phyloP scores from a whole-genome alignment of 2,113 vertebrate species.

The Eubucco bourcierii region DNA sequence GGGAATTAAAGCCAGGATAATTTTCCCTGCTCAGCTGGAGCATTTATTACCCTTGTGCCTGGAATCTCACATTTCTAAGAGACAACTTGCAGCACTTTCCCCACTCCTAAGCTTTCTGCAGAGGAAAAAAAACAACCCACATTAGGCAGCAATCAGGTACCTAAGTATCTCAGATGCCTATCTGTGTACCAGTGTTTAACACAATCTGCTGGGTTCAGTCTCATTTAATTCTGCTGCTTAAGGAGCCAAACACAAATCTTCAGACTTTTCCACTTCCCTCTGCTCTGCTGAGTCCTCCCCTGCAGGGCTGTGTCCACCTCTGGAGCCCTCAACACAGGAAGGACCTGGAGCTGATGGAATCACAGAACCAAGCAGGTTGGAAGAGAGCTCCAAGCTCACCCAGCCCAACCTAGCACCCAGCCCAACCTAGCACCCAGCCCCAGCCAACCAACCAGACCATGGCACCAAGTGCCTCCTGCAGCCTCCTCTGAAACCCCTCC shows the following conservation, averaged over 20 bases:
- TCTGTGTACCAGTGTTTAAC: conserved; percentile 13
- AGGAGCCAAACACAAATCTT: conserved; percentile 2
- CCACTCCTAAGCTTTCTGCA: neutral
- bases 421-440: too few species aligned
- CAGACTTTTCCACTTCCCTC: neutral
- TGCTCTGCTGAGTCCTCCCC: too few species aligned
- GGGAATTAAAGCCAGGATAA: neutral
- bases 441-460: too few species aligned
- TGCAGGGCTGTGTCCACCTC: too few species aligned
- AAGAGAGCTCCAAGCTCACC: too few species aligned
- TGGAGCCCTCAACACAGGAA: too few species aligned
- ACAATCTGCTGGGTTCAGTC: neutral
- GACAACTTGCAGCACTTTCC: neutral
- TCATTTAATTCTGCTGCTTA: neutral
- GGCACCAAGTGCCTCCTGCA: too few species aligned
- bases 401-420: too few species aligned
- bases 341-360: too few species aligned
- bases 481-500: too few species aligned
- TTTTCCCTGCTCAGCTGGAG: neutral
- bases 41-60: neutral
- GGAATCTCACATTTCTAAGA: neutral
- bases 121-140: neutral
- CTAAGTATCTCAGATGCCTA: conserved; percentile 18
- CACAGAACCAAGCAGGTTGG: too few species aligned
- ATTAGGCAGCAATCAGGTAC: conserved; percentile 21